Evolutionary conservation across 2,797 vertebrate genomes (phyloP).

Genomic region (Nothura maculosa): DNA sequence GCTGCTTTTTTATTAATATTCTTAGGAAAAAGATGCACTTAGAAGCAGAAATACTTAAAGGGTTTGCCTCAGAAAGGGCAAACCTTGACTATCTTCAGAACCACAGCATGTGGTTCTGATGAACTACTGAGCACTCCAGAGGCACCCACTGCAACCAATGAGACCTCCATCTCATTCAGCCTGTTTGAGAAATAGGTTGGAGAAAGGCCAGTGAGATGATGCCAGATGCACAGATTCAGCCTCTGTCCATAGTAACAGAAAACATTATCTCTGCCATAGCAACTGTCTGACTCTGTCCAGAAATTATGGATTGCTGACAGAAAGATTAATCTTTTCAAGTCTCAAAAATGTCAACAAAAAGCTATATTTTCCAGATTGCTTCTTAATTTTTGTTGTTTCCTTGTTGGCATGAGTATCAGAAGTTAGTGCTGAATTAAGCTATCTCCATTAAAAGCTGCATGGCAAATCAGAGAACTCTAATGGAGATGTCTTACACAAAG

Average conservation of each 20-base stretch:
- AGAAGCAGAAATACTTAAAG: neutral
- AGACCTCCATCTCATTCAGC: neutral
- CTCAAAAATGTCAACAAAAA: neutral
- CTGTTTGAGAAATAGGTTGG: neutral
- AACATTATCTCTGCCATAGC: neutral
- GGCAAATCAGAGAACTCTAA: neutral
- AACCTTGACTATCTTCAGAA: neutral
- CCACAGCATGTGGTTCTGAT: fast-evolving
- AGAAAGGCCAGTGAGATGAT: neutral
- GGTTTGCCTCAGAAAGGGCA: neutral
- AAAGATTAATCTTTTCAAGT: neutral
- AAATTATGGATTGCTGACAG: neutral
- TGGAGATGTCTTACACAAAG: neutral
- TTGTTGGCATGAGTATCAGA: neutral
- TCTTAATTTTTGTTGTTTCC: neutral
- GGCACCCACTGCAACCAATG: fast-evolving
- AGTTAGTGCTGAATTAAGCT: neutral
- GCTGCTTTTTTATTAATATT: neutral
- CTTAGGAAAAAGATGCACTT: neutral
- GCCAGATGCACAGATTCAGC: neutral
- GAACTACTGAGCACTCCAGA: neutral
- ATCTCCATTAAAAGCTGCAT: neutral
- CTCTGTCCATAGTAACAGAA: neutral
- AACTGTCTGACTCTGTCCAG: neutral
- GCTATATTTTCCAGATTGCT: neutral